Base-by-base conservation (phyloP, 2,797 vertebrate species). In the Philypnodon macrostomus region DNA sequence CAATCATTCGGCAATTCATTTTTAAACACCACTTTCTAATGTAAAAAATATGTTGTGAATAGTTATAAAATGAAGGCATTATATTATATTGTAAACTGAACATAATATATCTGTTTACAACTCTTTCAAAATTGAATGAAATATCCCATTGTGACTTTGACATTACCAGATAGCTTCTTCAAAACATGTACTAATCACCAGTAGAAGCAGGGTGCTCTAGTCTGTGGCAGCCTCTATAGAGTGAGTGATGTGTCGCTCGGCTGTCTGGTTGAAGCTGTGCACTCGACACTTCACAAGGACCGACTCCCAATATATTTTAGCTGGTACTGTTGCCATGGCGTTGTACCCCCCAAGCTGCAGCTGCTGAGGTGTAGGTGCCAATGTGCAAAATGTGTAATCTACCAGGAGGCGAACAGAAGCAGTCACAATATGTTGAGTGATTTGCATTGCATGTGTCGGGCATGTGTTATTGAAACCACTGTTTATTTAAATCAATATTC, bases 181-280 rank as follows among this genome's bases (percentile, higher is more conserved):
- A 77, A 85, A 87, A 79, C 65, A 75, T 49, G 74, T 53, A 60
- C 73, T 85, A 88, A 89, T 87, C 85, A 77, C 75, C 62, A 72
- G 58, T 35, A 58, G 62, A 61, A 73, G 66, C 61, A 38, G 45
- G 70, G 41, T 51, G 62, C 77, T 79, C 54, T 15, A 71, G 70
- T 70, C 70, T 54, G 19, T 54, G 63, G 61, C 79, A 64, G 73
- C 27, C 27, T 67, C 53, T 23, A 47, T 67, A 68, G 67, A 63
- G 73, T 61, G 75, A 75, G 48, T 66, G 71, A 72, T 76, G 75
- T 59, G 70, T 54, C 46, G 56, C 79, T 58, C 42, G 35, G 33
- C 49, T 64, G 57, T 40, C 54, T 44, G 58, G 63, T 72, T 55
- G 69, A 73, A 68, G 73, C 40, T n/a, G n/a, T n/a, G 53, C 74